A percentile compares a stretch with the other conserved stretches of the same genome.
Evolutionary conservation across 37 sponge, comb jelly and placozoan species (phyloP).

Genomic region (Agelas oroides): DNA sequence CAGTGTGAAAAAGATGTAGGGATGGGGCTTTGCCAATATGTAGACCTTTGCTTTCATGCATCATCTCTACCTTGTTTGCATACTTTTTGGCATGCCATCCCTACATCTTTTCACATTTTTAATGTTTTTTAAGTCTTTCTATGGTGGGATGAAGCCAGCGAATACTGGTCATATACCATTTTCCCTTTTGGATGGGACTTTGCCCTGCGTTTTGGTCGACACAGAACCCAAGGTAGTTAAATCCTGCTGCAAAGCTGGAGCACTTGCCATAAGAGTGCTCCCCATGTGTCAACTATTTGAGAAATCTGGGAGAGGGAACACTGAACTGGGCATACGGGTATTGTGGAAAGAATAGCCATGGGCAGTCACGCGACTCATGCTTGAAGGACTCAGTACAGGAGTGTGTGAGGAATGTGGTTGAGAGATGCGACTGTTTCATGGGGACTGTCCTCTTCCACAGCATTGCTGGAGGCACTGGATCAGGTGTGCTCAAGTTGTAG

Average conservation of each 20-base stretch:
- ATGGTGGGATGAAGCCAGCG: too few species aligned
- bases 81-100: too few species aligned
- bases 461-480: conserved; percentile 89
- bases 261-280: conserved; percentile 1
- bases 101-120: too few species aligned
- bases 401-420: conserved; percentile 63
- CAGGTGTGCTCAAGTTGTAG: conserved; percentile 52
- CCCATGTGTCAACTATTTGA: conserved; percentile 33
- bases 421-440: conserved; percentile 66
- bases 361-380: too few species aligned
- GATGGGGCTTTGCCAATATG: too few species aligned
- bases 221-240: conserved; percentile 66
- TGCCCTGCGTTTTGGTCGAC: conserved; percentile 72
- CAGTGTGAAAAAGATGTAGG: too few species aligned
- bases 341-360: conserved; percentile 15
- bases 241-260: neutral
- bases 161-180: conserved; percentile 12
- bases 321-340: conserved; percentile 92
- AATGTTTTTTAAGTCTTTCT: too few species aligned
- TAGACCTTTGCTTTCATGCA: too few species aligned
- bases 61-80: too few species aligned
- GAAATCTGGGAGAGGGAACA: conserved; percentile 78
- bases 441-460: conserved; percentile 84
- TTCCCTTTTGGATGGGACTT: conserved; percentile 27
- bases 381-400: conserved; percentile 35